Evolutionary conservation across 2,797 vertebrate species (phyloP), one percentile per base, ranked within the genome.

Genomic region (Takifugu ocellatus): DNA sequence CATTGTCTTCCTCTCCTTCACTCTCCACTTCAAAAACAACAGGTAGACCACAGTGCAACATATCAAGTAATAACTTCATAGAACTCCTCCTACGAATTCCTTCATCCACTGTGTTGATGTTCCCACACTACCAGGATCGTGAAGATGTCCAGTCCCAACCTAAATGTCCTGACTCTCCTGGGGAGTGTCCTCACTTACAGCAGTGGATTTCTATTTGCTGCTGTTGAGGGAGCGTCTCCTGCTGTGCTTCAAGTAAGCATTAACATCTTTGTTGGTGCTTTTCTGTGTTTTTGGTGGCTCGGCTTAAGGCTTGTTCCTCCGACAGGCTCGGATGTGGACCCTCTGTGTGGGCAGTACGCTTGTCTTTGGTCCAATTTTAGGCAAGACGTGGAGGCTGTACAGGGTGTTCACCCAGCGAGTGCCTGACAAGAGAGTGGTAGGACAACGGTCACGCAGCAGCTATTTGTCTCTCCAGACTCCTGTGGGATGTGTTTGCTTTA

Each of bases 121-220:
- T 33, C 21, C 21, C 21, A 21, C 21, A 21, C 21, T 21, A n/a
- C 68, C 71, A 98, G 97, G 91, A 97, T 99, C 54, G 96, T 99
- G 84, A 99, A 98, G 93, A 98, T 99, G 97, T 98, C 96, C 82
- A 99, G 97, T 74, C 96, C 97, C 72, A 99, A 99, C 74, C 92
- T 99, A 82, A 99, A 98, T 31, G 59, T 96, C 11, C 88, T 98
- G 81, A 98, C 93, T 49, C 88, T 98, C 65, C 74, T 94, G 61
- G 97, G 97, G 78, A 98, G 96, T 36, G 78, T 93, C 66, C 89
- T 98, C 77, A 92, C 93, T 46, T 98, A 98, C 72, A 81, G 83
- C 63, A 98, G 95, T 0, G 94, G 93, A 54, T 97, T 95, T 84
- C 89, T 98, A 54, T 98, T 98, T 68, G 93, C 94, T 46, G 39